Evolutionary conservation across 2,797 vertebrate genomes (phyloP).

Genomic region (Champsocephalus gunnari): DNA sequence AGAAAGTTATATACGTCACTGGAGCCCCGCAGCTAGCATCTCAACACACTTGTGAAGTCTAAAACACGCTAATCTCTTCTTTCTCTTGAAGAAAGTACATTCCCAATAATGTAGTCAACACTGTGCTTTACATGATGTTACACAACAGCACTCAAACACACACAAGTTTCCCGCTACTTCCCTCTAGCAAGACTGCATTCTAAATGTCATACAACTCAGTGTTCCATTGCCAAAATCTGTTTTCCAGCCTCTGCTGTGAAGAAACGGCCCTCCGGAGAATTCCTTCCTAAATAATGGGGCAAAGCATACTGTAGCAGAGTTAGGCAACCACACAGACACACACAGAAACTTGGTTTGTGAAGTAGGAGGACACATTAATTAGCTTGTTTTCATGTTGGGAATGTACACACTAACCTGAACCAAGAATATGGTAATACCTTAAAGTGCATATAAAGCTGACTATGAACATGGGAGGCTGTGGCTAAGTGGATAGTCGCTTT

Average conservation of each 20-base stretch:
- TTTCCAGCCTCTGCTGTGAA: conserved; percentile 36
- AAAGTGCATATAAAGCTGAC: neutral
- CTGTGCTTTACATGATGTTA: neutral
- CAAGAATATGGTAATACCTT: neutral
- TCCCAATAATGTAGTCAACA: neutral
- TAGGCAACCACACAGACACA: conserved; percentile 2
- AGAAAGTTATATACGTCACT: neutral
- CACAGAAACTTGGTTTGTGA: conserved; percentile 5
- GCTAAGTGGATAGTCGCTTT: too few species aligned
- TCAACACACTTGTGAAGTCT: too few species aligned
- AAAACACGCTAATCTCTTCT: neutral
- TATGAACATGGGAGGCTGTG: neutral
- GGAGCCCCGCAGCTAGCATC: neutral
- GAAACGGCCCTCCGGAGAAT: conserved; percentile 22
- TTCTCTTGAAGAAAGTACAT: neutral
- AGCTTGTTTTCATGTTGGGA: neutral
- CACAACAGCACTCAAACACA: neutral
- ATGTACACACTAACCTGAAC: neutral
- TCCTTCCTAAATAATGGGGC: conserved; percentile 36
- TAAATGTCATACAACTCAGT: conserved; percentile 30
- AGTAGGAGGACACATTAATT: neutral
- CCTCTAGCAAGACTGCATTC: conserved; percentile 5
- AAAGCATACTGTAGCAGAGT: conserved; percentile 33
- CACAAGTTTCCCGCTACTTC: neutral
- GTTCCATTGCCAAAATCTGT: conserved; percentile 23